These are phyloP conservation scores for Mimas tiliae DNA, from an alignment of 2,888 invertebrate species.

Conservation along the genomic window DNA sequence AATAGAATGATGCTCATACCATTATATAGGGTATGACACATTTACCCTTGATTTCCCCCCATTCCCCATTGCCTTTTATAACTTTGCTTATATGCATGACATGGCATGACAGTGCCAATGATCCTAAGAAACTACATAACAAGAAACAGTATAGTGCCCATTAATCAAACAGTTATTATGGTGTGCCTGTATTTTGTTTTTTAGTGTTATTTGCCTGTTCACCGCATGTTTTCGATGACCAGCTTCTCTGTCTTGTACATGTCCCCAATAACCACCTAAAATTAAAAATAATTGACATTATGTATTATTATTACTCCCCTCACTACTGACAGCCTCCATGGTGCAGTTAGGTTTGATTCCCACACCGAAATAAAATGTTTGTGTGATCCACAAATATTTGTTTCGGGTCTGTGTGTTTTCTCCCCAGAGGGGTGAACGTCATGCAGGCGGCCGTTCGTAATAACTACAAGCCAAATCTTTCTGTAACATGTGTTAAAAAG, in stretches of 20 bases:
- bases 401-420: no score
- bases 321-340: no score
- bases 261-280: conserved; percentile 87
- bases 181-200: not conserved
- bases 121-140: not conserved
- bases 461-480: no score
- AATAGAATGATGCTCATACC: not conserved
- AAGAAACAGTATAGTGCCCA: no score
- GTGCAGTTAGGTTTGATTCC: no score
- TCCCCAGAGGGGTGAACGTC: no score
- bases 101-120: not conserved
- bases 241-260: conserved; percentile 89
- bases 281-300: conserved; percentile 45
- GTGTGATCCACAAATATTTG: no score
- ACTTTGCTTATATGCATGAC: not conserved
- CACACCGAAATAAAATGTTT: no score
- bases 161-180: not conserved
- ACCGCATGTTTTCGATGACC: conserved; percentile 87
- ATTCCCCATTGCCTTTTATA: not conserved
- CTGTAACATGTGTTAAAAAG: no score
- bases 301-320: no score
- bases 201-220: conserved; percentile 25
- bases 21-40: no score
- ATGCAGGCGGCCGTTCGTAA: no score
- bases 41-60: not conserved